Evolutionary conservation across 2,113 vertebrate species (phyloP).

Genomic region (Tichodroma muraria): DNA sequence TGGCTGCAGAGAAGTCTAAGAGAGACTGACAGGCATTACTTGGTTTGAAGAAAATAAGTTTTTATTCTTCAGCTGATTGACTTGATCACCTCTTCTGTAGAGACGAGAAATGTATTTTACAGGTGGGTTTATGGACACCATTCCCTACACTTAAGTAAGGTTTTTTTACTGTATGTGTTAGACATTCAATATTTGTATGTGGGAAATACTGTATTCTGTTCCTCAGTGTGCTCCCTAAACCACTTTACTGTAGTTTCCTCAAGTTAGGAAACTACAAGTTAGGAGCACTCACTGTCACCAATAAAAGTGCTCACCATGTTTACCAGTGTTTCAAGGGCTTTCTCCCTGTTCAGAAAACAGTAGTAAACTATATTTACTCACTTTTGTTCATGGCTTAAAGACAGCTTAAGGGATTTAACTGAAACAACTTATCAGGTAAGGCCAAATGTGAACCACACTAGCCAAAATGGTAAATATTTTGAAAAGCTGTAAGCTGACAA

Average conservation of each 20-base stretch:
- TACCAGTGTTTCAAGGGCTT: background rate
- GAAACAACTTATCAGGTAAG: background rate
- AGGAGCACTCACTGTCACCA: background rate
- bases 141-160: background rate
- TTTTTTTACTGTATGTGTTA: background rate
- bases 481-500: background rate
- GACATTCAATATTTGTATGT: background rate
- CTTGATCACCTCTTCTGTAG: background rate
- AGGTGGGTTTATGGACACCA: background rate
- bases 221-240: background rate
- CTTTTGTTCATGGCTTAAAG: background rate
- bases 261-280: background rate
- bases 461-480: background rate
- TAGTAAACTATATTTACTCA: background rate
- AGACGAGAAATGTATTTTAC: background rate
- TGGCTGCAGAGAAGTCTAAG: background rate
- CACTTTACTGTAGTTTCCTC: background rate
- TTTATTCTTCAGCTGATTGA: background rate
- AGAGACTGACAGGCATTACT: background rate
- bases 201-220: background rate
- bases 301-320: background rate
- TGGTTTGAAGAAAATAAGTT: conserved; percentile 17
- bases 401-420: conserved; percentile 15
- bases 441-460: background rate
- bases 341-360: background rate